phyloP scores from a whole-genome alignment of 2,888 invertebrate genomes.

The Xylota segnis region DNA sequence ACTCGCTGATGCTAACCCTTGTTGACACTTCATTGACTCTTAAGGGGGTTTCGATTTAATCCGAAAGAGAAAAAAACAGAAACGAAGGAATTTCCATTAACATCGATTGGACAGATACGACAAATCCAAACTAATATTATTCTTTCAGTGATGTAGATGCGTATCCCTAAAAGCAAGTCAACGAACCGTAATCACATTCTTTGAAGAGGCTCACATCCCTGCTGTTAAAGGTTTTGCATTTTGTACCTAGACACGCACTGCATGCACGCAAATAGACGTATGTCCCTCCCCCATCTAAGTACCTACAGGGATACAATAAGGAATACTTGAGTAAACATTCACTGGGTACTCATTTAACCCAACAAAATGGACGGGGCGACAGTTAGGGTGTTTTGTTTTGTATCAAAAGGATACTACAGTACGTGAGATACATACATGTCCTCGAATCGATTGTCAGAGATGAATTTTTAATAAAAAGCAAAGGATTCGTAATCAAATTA shows the following conservation, averaged over 20 bases:
- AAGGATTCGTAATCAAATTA: no score
- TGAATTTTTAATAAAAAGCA: no score
- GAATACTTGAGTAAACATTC: neutral
- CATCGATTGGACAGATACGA: constrained; percentile 9
- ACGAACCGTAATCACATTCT: constrained; percentile 1
- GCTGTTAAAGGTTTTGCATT: neutral
- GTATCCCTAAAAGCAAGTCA: neutral
- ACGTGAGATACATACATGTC: no score
- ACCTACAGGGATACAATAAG: neutral
- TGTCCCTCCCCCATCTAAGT: neutral
- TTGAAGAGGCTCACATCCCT: neutral
- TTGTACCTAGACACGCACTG: neutral
- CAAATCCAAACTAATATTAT: constrained; percentile 15
- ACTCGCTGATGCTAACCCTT: neutral
- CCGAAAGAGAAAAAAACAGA: neutral
- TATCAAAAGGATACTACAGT: no score
- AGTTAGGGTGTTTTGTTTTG: no score
- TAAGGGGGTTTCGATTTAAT: neutral
- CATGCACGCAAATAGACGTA: neutral
- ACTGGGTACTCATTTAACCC: no score
- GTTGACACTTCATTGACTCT: neutral
- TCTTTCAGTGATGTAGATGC: neutral
- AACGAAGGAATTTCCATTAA: constrained; percentile 5
- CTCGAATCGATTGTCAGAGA: no score
- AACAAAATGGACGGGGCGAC: no score